Evolutionary conservation across 2,113 vertebrate species (phyloP).

Genomic region (Petromus typicus): DNA sequence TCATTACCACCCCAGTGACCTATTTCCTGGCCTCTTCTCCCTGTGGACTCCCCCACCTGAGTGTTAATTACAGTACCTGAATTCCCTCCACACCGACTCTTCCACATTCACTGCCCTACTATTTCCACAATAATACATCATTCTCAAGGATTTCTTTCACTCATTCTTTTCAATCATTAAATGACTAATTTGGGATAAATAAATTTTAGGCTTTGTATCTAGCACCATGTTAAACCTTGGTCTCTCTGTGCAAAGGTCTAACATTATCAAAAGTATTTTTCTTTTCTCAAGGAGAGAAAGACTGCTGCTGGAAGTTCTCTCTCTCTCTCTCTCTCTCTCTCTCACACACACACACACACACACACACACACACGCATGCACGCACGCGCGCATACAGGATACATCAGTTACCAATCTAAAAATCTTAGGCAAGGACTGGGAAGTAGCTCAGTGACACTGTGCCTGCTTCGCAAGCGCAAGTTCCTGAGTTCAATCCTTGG

Average conservation of each 20-base stretch:
- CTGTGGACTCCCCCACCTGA: slow-evolving; percentile 51
- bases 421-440: neutral
- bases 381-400: neutral
- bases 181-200: slow-evolving; percentile 36
- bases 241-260: neutral
- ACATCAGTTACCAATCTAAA: slow-evolving; percentile 24
- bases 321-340: neutral
- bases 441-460: no score
- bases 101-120: slow-evolving; percentile 35
- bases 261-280: slow-evolving; percentile 21
- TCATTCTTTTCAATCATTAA: slow-evolving; percentile 49
- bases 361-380: neutral
- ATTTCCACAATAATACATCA: slow-evolving; percentile 45
- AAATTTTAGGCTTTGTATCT: neutral
- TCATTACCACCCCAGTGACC: slow-evolving; percentile 55
- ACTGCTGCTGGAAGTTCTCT: neutral
- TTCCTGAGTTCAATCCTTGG: no score
- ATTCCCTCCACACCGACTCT: slow-evolving; percentile 57
- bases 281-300: slow-evolving; percentile 25
- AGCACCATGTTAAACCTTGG: neutral
- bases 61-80: slow-evolving; percentile 67
- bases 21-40: slow-evolving; percentile 61
- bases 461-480: no score
- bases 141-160: slow-evolving; percentile 52
- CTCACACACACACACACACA: neutral